These are phyloP conservation scores for Siniperca obscura DNA, from an alignment of 2,797 vertebrate species.

Conservation along the genomic window DNA sequence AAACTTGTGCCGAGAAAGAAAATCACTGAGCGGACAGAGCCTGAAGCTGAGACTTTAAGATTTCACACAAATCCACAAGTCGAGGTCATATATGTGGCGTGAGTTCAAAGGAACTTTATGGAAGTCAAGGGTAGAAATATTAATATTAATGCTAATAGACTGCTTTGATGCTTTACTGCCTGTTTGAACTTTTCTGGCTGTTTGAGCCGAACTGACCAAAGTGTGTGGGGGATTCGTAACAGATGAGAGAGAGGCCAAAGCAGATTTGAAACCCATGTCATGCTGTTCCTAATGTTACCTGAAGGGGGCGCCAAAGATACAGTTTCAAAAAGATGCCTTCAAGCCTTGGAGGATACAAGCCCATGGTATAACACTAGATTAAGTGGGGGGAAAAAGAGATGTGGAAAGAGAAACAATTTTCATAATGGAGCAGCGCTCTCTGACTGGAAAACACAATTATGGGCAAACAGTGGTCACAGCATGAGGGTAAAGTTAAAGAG, in stretches of 20 bases:
- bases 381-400: constrained; percentile 25
- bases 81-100: constrained; percentile 41
- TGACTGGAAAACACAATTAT: constrained; percentile 79
- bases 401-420: constrained; percentile 76
- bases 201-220: constrained; percentile 52
- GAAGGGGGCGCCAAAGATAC: constrained; percentile 81
- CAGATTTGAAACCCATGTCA: constrained; percentile 46
- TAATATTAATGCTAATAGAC: constrained; percentile 59
- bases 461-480: constrained; percentile 71
- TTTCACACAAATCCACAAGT: constrained; percentile 36
- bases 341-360: constrained; percentile 11
- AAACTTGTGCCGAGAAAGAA: constrained; percentile 31
- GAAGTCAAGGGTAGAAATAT: constrained; percentile 44
- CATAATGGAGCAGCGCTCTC: constrained; percentile 71
- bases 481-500: constrained; percentile 69
- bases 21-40: constrained; percentile 20
- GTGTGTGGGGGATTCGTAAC: constrained; percentile 46
- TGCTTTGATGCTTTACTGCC: constrained; percentile 57
- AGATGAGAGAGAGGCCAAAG: constrained; percentile 47
- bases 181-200: constrained; percentile 48
- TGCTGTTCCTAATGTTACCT: constrained; percentile 57
- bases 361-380: constrained; percentile 50
- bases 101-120: constrained; percentile 60
- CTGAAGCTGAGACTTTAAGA: constrained; percentile 39
- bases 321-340: constrained; percentile 47